Evolutionary conservation across 2,888 invertebrate species (phyloP).

Genomic region (Nezara viridula): DNA sequence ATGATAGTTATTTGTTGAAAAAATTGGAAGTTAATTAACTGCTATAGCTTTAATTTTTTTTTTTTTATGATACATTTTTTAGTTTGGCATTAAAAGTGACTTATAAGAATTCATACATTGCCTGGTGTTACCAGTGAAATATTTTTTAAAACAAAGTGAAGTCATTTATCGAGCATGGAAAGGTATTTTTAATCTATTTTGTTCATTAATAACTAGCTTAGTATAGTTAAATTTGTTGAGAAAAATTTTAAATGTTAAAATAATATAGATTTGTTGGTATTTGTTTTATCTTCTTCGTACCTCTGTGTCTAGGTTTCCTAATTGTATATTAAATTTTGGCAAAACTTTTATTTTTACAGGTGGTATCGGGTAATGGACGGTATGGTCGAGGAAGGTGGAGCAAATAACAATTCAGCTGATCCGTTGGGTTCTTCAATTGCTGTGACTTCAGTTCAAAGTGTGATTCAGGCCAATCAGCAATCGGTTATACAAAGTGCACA

Average conservation of each 20-base stretch:
- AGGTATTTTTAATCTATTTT: conserved; percentile 1
- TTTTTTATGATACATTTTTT: conserved; percentile 2
- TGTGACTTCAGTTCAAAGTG: conserved; percentile 85
- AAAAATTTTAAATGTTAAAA: background rate
- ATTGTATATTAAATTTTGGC: background rate
- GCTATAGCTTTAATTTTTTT: background rate
- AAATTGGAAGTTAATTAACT: background rate
- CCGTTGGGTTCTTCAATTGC: conserved; percentile 73
- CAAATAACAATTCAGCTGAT: conserved; percentile 66
- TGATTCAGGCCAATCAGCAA: conserved; percentile 95
- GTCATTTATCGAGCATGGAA: conserved; percentile 17
- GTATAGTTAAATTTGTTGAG: background rate
- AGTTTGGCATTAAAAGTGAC: background rate
- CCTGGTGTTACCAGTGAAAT: background rate
- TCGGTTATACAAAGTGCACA: conserved; percentile 95
- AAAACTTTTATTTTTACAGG: conserved; percentile 15
- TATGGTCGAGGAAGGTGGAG: conserved; percentile 93
- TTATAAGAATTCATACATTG: background rate
- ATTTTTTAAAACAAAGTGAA: background rate
- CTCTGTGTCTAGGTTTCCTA: background rate
- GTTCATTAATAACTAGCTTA: background rate
- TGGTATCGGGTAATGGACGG: conserved; percentile 81
- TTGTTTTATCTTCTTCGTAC: conserved; percentile 30
- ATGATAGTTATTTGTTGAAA: conserved; percentile 15
- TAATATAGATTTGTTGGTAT: background rate